A percentile compares a stretch with the other conserved stretches of the same genome.
Evolutionary conservation across 2,113 vertebrate species (phyloP).

Genomic region (Peucedramus taeniatus): DNA sequence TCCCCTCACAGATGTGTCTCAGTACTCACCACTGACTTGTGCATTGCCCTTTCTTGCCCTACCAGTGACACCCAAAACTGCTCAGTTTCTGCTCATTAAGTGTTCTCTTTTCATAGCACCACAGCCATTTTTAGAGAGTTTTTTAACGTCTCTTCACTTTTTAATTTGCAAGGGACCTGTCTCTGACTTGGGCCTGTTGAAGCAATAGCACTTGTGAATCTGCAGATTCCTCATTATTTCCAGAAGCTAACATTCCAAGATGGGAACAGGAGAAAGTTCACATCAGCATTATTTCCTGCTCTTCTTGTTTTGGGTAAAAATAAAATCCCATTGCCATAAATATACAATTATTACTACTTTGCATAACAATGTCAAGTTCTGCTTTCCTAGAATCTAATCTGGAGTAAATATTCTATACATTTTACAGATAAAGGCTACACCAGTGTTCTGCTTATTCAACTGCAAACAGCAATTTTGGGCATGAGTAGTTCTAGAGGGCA

Average conservation of each 20-base stretch:
- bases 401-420: neutral
- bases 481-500: neutral
- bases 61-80: neutral
- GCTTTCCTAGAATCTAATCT: neutral
- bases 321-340: neutral
- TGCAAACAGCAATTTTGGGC: neutral
- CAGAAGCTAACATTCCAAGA: neutral
- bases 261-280: neutral
- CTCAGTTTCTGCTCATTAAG: neutral
- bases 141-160: neutral
- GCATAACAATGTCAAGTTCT: neutral
- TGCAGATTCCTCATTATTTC: neutral
- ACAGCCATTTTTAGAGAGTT: neutral
- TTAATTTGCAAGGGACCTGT: neutral
- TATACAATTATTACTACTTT: neutral
- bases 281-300: neutral
- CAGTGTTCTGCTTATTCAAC: neutral
- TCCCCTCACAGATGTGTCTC: neutral
- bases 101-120: neutral
- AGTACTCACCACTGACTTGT: neutral
- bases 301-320: neutral
- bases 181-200: neutral
- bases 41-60: neutral
- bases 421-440: neutral
- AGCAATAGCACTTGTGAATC: neutral